Evolutionary conservation across 2,888 invertebrate species (phyloP).

Genomic region (Nomada hirtipes): DNA sequence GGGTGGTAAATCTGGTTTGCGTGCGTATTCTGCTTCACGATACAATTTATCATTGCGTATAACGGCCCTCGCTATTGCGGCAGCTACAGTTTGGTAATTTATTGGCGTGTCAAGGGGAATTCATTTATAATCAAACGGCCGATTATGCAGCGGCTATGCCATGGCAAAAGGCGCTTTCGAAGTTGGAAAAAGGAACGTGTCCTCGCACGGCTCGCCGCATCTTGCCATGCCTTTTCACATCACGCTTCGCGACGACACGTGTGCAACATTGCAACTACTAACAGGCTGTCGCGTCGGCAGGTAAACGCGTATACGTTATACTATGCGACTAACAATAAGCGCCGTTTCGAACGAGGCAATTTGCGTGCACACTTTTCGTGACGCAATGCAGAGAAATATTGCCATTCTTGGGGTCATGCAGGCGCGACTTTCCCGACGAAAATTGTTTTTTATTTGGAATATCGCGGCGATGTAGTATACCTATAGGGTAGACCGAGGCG

Average conservation of each 20-base stretch:
- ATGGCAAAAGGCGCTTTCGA: constrained; percentile 10
- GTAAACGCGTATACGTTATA: constrained; percentile 13
- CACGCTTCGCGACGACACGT: constrained; percentile 7
- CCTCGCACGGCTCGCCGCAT: background rate
- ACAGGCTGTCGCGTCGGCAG: background rate
- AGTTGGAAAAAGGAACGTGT: background rate
- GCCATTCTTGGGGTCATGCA: too few relatives aligned
- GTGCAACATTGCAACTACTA: constrained; percentile 50
- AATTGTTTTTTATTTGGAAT: too few relatives aligned
- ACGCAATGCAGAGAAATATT: too few relatives aligned
- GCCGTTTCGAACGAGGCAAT: too few relatives aligned
- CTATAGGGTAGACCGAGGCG: too few relatives aligned
- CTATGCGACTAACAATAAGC: too few relatives aligned
- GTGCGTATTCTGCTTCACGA: background rate
- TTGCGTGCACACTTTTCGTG: too few relatives aligned
- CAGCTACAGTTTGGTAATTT: constrained; percentile 27
- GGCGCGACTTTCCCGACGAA: too few relatives aligned
- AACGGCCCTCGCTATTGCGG: background rate
- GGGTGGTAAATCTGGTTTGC: constrained; percentile 38
- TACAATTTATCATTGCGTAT: constrained; percentile 19
- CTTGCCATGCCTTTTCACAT: background rate
- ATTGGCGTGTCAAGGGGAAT: constrained; percentile 20
- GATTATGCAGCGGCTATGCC: constrained; percentile 22
- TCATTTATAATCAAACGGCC: constrained; percentile 40
- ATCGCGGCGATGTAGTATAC: too few relatives aligned